A percentile compares a stretch with the other conserved stretches of the same genome.
These are phyloP conservation scores for Pelobates fuscus DNA, from an alignment of 2,113 vertebrate genomes.

Conservation along the genomic window DNA sequence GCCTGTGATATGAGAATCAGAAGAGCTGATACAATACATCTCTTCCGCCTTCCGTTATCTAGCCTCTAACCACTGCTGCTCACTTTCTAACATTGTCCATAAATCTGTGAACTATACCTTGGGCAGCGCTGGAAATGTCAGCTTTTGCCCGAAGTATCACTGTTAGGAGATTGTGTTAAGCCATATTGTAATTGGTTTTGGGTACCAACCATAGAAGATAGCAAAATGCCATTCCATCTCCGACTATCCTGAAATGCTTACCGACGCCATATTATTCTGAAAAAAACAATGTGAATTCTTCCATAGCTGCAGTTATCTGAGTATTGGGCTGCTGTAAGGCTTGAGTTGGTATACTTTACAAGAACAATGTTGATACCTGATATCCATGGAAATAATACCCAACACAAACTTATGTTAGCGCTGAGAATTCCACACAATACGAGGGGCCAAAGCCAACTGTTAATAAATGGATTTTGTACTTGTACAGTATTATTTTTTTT, in stretches of 20 bases:
- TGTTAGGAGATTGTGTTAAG: constrained; percentile 19
- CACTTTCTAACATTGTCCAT: no score
- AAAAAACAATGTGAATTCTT: neutral
- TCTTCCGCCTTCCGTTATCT: no score
- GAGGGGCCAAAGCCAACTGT: constrained; percentile 65
- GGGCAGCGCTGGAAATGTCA: neutral
- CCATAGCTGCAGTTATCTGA: neutral
- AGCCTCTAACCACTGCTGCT: no score
- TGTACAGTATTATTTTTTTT: constrained; percentile 67
- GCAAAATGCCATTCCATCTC: neutral
- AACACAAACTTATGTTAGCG: constrained; percentile 8
- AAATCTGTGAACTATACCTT: neutral
- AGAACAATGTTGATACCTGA: constrained; percentile 27
- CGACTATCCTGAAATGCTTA: neutral
- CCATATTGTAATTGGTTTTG: constrained; percentile 26
- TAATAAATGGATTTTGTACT: constrained; percentile 61
- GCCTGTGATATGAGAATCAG: no score
- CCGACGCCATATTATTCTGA: neutral
- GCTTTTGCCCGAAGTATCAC: constrained; percentile 19
- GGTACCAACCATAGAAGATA: neutral
- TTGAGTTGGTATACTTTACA: constrained; percentile 43
- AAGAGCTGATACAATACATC: no score
- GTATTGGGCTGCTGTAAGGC: constrained; percentile 19
- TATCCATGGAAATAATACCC: constrained; percentile 33
- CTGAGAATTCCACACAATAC: constrained; percentile 33